Evolutionary conservation across 2,888 invertebrate species (phyloP).

Genomic region (Drosophila hamatofila): DNA sequence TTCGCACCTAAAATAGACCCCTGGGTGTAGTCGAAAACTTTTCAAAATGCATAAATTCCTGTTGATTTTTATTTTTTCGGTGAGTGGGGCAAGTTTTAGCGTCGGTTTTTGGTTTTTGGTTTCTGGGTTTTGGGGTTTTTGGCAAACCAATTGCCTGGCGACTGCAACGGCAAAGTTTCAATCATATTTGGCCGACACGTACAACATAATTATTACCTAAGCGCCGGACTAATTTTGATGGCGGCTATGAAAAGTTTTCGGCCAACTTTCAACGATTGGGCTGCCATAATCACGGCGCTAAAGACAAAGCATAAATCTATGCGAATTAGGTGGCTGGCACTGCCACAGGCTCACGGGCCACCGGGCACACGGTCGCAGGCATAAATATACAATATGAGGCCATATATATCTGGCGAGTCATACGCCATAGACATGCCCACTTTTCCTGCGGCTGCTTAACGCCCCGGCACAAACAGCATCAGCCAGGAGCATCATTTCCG

Average conservation of each 20-base stretch:
- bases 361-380: constrained; percentile 30
- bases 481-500: constrained; percentile 45
- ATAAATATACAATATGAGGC: constrained; percentile 70
- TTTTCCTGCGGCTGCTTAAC: constrained; percentile 27
- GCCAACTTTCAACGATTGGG: constrained; percentile 55
- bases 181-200: constrained; percentile 69
- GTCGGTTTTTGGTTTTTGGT: constrained; percentile 24
- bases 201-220: constrained; percentile 51
- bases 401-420: constrained; percentile 53
- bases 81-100: constrained; percentile 39
- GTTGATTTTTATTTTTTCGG: constrained; percentile 7
- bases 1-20: constrained; percentile 63
- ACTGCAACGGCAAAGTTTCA: constrained; percentile 62
- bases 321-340: constrained; percentile 4
- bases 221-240: constrained; percentile 66
- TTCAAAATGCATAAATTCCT: constrained; percentile 71
- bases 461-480: constrained; percentile 42
- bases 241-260: constrained; percentile 40
- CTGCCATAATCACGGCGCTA: constrained; percentile 54
- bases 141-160: constrained; percentile 43
- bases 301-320: constrained; percentile 66
- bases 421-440: constrained; percentile 15
- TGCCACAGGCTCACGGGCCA: constrained; percentile 10
- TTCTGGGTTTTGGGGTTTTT: constrained; percentile 31
- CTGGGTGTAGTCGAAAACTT: constrained; percentile 75